Evolutionary conservation across 1,140 invertebrate genomes (phyloP), one percentile per base, ranked within the genome.

Genomic region (Drosophila sp.): DNA sequence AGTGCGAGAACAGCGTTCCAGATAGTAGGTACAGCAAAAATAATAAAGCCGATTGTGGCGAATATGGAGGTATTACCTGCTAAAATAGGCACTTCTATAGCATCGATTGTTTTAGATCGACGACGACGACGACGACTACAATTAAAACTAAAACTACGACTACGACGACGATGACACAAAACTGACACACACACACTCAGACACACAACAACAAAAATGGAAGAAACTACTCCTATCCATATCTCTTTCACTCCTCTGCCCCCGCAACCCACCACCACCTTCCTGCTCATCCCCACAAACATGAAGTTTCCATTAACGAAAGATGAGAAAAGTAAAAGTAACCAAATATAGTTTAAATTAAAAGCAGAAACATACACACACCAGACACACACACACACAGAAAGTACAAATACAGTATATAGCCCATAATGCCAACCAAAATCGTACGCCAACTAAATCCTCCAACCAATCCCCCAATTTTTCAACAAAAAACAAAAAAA

Each of bases 1-100:
- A 96, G 82, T 97, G 97, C 93, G 96, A 97, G 93, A 95, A 70
- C 70, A 78, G 58, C 64, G 69, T 63, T 71, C 80, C 92, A 78
- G 81, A 85, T 72, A 92, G 91, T 92, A 92, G 76, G 91, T 92
- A 92, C 90, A 84, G 70, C 82, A 92, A 81, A 70, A 69, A 84
- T 72, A 86, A 79, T 82, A 79, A 82, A 73, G 69, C 76, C 86
- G 76, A 90, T 74, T 79, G 76, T 90, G 85, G 81, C 90, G 54
- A 71, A 30, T 86, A 75, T 64, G 91, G 91, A 90, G 87, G 84
- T 83, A 91, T 58, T 92, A 92, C 92, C 87, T 92, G 91, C 91
- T 92, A 92, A 92, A 92, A 91, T 91, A 91, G 91, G 91, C 85
- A 90, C 80, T 91, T 92, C 91, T 92, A 92, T 92, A 92, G 91